Conservation (phyloP, 2,888 invertebrate genomes). For the Pseudoips prasinana region DNA sequence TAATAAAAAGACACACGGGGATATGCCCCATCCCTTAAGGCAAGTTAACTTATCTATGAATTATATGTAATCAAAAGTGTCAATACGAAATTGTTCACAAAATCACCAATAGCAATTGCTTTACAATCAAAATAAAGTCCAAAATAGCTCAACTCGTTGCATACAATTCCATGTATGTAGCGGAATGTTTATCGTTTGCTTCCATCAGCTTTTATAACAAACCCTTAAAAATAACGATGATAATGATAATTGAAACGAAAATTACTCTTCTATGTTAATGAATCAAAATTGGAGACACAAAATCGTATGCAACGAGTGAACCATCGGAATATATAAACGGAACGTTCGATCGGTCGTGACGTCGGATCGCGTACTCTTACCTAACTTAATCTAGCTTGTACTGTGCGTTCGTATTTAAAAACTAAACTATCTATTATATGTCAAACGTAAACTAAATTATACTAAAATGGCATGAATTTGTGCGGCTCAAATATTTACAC, state of each 20-base stretch:
- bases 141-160: conserved; percentile 2
- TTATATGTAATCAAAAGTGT: too few relatives aligned
- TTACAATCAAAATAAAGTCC: conserved; percentile 27
- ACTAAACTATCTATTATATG: conserved; percentile 27
- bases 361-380: conserved; percentile 38
- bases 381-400: conserved; percentile 72
- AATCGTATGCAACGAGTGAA: conserved; percentile 6
- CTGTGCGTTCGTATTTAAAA: conserved; percentile 52
- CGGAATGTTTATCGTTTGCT: too few relatives aligned
- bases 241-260: too few relatives aligned
- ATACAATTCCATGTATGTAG: conserved; percentile 4
- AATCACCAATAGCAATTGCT: conserved; percentile 37
- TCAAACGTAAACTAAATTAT: conserved; percentile 40
- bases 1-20: too few relatives aligned
- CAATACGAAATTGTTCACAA: too few relatives aligned
- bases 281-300: too few relatives aligned
- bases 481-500: conserved; percentile 33
- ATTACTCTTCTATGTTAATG: too few relatives aligned
- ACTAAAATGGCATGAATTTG: conserved; percentile 53
- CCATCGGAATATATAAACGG: conserved; percentile 29
- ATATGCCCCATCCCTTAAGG: too few relatives aligned
- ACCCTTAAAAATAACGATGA: too few relatives aligned
- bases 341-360: conserved; percentile 63
- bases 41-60: too few relatives aligned
- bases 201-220: too few relatives aligned